Conservation (phyloP, 2,797 vertebrate species). For the Cyprinodon diabolis region DNA sequence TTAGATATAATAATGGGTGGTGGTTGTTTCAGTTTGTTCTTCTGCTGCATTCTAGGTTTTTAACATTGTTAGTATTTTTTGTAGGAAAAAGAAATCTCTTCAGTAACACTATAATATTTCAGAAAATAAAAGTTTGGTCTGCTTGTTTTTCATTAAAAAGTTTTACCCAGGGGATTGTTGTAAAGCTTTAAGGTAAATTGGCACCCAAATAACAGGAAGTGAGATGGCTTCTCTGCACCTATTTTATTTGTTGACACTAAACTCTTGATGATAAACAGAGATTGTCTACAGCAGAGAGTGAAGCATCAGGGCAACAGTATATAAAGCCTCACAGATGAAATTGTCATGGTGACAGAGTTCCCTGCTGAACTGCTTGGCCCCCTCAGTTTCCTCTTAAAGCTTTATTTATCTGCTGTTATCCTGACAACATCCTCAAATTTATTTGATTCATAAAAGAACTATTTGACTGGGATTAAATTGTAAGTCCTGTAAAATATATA, state of each 20-base stretch:
- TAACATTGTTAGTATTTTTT: not conserved
- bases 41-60: not conserved
- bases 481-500: not conserved
- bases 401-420: slow-evolving; percentile 5
- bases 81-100: not conserved
- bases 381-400: not conserved
- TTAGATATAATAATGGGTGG: not conserved
- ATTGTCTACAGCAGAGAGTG: not conserved
- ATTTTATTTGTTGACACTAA: slow-evolving; percentile 6
- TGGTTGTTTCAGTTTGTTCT: not conserved
- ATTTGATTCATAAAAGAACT: not conserved
- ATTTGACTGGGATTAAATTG: not conserved
- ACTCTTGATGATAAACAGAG: not conserved
- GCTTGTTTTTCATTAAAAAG: not conserved
- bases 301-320: slow-evolving; percentile 7
- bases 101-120: not conserved
- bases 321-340: not conserved
- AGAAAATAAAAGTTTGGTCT: not conserved
- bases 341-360: slow-evolving; percentile 21
- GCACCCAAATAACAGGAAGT: slow-evolving; percentile 14
- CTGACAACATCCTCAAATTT: not conserved
- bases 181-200: not conserved
- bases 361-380: slow-evolving; percentile 10
- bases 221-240: slow-evolving; percentile 3
- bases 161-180: not conserved